Percentiles rank a stretch among this genome's conserved stretches.
These are phyloP conservation scores for Lepidurus packardi DNA, from an alignment of 1,140 invertebrate species.

Conservation along the genomic window DNA sequence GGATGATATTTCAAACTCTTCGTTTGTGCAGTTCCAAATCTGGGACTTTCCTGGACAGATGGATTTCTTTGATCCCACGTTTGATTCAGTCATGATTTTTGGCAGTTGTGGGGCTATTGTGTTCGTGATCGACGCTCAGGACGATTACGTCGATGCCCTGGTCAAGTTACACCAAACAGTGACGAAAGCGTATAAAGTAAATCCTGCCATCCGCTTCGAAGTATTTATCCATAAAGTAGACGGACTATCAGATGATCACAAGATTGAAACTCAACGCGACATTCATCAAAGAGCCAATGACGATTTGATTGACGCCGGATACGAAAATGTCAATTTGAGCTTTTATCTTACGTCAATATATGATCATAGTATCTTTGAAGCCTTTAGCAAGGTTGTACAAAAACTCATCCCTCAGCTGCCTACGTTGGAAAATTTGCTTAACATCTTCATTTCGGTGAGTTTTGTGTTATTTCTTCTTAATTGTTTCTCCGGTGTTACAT, in stretches of 20 bases:
- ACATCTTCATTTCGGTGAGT: conserved; percentile 96
- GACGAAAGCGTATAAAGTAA: conserved; percentile 91
- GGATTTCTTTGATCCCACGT: conserved; percentile 92
- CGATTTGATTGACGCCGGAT: conserved; percentile 81
- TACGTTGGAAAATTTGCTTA: conserved; percentile 95
- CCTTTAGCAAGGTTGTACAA: conserved; percentile 99
- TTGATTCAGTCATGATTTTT: conserved; percentile 93
- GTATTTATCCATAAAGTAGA: conserved; percentile 75
- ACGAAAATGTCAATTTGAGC: conserved; percentile 67
- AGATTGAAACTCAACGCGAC: conserved; percentile 96
- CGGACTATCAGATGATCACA: conserved; percentile 95
- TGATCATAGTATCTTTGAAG: conserved; percentile 99
- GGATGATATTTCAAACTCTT: conserved; percentile 88
- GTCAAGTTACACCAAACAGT: conserved; percentile 87
- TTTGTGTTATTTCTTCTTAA: conserved; percentile 10
- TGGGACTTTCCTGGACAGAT: conserved; percentile 99
- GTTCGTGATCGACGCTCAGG: conserved; percentile 98
- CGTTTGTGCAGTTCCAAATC: conserved; percentile 99
- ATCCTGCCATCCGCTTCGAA: conserved; percentile 95
- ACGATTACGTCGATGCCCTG: conserved; percentile 94
- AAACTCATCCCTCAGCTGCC: conserved; percentile 96
- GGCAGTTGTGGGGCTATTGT: conserved; percentile 69
- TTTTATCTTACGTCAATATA: conserved; percentile 99
- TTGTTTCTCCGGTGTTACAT: conserved; percentile 31
- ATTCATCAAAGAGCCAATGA: conserved; percentile 95